Evolutionary conservation across 1,140 invertebrate species (phyloP).

Genomic region (Nautilus pompilius): DNA sequence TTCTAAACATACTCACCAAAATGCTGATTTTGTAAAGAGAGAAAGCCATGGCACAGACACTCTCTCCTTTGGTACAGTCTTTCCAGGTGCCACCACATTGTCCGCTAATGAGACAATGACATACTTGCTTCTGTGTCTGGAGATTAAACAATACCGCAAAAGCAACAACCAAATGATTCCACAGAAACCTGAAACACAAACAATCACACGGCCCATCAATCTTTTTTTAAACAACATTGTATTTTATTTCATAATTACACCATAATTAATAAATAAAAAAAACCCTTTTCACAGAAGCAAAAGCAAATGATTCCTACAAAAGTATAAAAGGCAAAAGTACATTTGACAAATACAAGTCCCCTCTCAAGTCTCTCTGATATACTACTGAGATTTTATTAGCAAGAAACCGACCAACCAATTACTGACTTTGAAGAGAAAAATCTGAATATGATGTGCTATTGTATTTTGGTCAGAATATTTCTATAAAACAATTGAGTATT

Average conservation of each 20-base stretch:
- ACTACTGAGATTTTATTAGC: too few species aligned
- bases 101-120: conserved; percentile 17
- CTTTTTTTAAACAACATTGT: background rate
- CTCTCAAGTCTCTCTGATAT: too few species aligned
- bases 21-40: conserved; percentile 61
- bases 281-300: background rate
- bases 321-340: too few species aligned
- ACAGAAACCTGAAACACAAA: conserved; percentile 55
- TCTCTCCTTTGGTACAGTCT: conserved; percentile 14
- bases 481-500: too few species aligned
- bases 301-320: too few species aligned
- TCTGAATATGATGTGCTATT: too few species aligned
- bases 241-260: background rate
- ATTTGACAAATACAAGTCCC: too few species aligned
- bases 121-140: conserved; percentile 34
- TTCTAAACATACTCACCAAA: conserved; percentile 56
- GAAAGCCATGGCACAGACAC: conserved; percentile 60
- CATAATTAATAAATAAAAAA: background rate
- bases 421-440: too few species aligned
- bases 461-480: too few species aligned
- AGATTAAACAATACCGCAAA: conserved; percentile 57
- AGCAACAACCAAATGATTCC: conserved; percentile 61
- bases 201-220: background rate
- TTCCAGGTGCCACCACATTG: conserved; percentile 11
- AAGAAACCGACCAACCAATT: too few species aligned